Evolutionary conservation across 2,888 invertebrate species (phyloP).

Genomic region (Volucella zonaria): DNA sequence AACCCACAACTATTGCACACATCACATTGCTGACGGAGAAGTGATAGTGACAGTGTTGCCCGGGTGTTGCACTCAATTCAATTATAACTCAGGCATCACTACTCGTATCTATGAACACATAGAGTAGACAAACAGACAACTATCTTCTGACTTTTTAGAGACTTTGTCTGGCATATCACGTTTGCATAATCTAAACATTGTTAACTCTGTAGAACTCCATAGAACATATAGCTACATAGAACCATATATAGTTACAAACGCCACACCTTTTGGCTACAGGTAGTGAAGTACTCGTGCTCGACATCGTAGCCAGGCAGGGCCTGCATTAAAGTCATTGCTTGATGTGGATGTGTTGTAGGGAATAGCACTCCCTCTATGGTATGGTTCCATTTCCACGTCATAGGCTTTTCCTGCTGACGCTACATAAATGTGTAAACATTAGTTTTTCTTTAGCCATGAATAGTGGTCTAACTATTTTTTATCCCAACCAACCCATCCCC

Average conservation of each 20-base stretch:
- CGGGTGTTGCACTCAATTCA: conserved; percentile 42
- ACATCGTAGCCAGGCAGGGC: not conserved
- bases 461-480: not conserved
- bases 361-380: conserved; percentile 18
- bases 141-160: conserved; percentile 1
- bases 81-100: conserved; percentile 36
- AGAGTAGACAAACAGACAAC: conserved; percentile 2
- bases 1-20: conserved; percentile 31
- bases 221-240: not conserved
- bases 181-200: conserved; percentile 62
- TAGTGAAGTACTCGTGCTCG: conserved; percentile 12
- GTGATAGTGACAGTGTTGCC: conserved; percentile 23
- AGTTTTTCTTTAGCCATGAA: conserved; percentile 5
- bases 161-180: conserved; percentile 18
- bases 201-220: conserved; percentile 33
- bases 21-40: conserved; percentile 27
- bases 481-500: not conserved
- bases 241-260: conserved; percentile 15
- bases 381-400: conserved; percentile 11
- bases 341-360: conserved; percentile 3
- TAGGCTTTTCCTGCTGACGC: conserved; percentile 15
- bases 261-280: conserved; percentile 17
- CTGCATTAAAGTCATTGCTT: not conserved
- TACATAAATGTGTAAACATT: conserved; percentile 46
- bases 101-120: conserved; percentile 25